Base-by-base conservation (phyloP, 2,797 vertebrate species). In the Darevskia mixta region DNA sequence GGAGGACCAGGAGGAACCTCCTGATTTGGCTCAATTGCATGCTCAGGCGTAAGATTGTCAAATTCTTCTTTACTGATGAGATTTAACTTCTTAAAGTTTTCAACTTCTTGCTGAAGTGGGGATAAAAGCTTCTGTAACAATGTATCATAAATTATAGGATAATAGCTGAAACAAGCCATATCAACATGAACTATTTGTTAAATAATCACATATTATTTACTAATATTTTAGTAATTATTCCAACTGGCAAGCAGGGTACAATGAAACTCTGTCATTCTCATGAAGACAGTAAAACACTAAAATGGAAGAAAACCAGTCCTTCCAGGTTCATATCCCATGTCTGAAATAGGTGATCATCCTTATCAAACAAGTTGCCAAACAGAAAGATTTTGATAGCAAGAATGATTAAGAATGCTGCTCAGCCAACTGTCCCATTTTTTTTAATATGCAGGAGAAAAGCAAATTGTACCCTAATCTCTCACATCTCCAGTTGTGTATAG, bases 51-150 rank as follows among this genome's bases (percentile, higher is more conserved):
- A 94, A 98, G 96, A 41, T 95, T 97, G 73, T 98, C 97, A 92
- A 98, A 98, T 93, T 98, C 97, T n/a, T 98, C 98, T 96, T 98
- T 97, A 95, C 96, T 98, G 95, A 99, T 98, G 90, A 99, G 91
- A 91, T 96, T 98, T 79, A 99, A 94, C 96, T 99, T 99, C 97
- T 97, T 98, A 92, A 99, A 99, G 95, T 97, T 98, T 93, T 99
- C 98, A 86, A 97, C 96, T 89, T 99, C 98, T 97, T 98, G 97
- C 97, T 97, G 95, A 93, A 92, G 79, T 92, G 85, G 88, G 86
- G 58, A 96, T 87, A 93, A 94, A 91, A 95, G 87, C 88, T 82
- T 85, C 82, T 81, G 43, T 81, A 85, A 85, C 35, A 80, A 85
- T 72, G 29, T 61, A 84, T 38, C 25, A 75, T 29, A 58, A 73